Conservation (phyloP, 2,888 invertebrate genomes). For the Sinohyriopsis cumingii region DNA sequence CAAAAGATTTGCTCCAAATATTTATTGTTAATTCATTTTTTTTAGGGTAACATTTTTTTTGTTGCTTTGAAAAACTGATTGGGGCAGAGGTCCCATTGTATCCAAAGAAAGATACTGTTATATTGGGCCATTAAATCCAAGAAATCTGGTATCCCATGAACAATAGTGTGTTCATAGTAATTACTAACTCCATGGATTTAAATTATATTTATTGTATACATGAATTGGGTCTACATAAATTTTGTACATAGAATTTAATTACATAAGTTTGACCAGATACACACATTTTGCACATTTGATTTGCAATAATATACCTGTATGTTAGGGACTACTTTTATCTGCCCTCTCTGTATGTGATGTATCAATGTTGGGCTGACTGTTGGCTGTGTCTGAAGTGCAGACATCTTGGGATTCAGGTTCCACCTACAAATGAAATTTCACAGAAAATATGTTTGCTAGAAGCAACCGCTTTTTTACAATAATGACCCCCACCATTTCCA, state of each 20-base stretch:
- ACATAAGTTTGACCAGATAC: not conserved
- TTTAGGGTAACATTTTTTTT: too few species aligned
- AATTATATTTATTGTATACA: too few species aligned
- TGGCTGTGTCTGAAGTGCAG: conserved; percentile 65
- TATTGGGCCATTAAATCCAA: too few species aligned
- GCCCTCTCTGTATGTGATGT: conserved; percentile 66
- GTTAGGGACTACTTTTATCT: conserved; percentile 62
- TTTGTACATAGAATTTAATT: not conserved
- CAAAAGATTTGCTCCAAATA: too few species aligned
- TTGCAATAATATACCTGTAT: conserved; percentile 50
- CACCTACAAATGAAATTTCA: conserved; percentile 47
- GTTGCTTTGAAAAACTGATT: too few species aligned
- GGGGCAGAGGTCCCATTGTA: too few species aligned
- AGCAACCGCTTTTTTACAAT: not conserved
- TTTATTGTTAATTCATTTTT: too few species aligned
- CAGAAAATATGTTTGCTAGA: not conserved
- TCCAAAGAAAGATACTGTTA: too few species aligned
- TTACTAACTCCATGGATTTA: too few species aligned
- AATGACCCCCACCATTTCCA: not conserved
- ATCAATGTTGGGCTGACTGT: conserved; percentile 67
- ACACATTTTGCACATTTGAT: too few species aligned
- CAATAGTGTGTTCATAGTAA: too few species aligned
- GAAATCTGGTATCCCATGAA: too few species aligned
- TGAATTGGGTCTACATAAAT: not conserved
- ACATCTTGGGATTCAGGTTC: conserved; percentile 68